A percentile compares a stretch with the other conserved stretches of the same genome.
These are phyloP conservation scores for Helicoverpa assulta DNA, from an alignment of 2,888 invertebrate species.

Conservation along the genomic window DNA sequence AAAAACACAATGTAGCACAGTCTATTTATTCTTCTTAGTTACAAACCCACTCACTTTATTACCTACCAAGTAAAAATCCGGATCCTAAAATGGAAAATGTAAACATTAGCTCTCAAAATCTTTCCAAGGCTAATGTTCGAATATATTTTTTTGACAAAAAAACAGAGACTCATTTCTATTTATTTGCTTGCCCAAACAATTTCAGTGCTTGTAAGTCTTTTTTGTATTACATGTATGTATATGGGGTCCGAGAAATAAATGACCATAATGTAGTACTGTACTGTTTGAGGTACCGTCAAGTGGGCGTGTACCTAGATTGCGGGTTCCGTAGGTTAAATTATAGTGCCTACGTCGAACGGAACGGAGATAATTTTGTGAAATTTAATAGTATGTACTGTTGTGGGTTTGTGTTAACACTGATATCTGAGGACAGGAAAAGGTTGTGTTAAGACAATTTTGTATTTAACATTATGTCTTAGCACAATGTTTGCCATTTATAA, in stretches of 20 bases:
- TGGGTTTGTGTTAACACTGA: conserved; percentile 1
- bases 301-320: not conserved
- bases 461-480: too few species aligned
- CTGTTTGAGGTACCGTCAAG: conserved; percentile 31
- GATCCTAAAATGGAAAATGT: conserved; percentile 10
- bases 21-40: too few species aligned
- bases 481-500: too few species aligned
- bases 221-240: conserved; percentile 52
- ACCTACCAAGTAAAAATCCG: not conserved
- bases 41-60: too few species aligned
- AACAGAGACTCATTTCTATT: conserved; percentile 54
- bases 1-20: too few species aligned
- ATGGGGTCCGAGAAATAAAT: conserved; percentile 57
- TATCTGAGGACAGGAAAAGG: not conserved
- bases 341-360: not conserved
- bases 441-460: not conserved
- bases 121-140: conserved; percentile 29
- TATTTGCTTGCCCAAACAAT: conserved; percentile 47
- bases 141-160: conserved; percentile 44
- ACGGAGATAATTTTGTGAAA: not conserved
- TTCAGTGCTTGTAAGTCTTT: conserved; percentile 47
- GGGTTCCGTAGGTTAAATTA: conserved; percentile 44
- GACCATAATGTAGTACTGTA: conserved; percentile 58
- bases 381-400: not conserved
- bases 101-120: conserved; percentile 24